Conservation (phyloP, 35 echinoderm and acorn worm species). For the Nesometra sesokonis region DNA sequence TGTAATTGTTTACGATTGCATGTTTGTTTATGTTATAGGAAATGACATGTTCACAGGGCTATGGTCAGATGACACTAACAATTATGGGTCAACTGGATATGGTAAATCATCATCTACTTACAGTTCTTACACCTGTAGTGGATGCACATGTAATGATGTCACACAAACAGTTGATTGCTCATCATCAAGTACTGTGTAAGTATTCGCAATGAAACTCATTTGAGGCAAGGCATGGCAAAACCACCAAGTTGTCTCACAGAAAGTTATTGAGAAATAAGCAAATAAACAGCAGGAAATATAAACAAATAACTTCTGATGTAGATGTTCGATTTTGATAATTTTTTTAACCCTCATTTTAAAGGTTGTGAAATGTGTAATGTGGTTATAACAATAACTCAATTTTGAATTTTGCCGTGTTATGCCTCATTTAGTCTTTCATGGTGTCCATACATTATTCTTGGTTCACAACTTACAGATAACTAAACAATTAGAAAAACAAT, state of each 20-base stretch:
- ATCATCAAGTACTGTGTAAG: constrained; percentile 70
- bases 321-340: too few species aligned
- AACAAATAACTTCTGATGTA: background rate
- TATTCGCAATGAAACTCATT: background rate
- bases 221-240: background rate
- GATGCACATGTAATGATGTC: constrained; percentile 48
- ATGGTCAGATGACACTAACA: constrained; percentile 36
- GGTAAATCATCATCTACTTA: constrained; percentile 42
- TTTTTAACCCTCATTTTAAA: background rate
- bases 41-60: constrained; percentile 70
- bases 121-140: constrained; percentile 16
- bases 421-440: too few species aligned
- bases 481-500: too few species aligned
- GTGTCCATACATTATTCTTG: too few species aligned
- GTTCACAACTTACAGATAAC: too few species aligned
- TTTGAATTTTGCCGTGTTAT: too few species aligned
- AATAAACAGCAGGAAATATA: too few species aligned
- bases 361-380: too few species aligned
- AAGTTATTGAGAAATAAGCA: too few species aligned
- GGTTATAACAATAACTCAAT: too few species aligned
- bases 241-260: background rate
- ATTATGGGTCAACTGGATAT: constrained; percentile 25
- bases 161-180: constrained; percentile 52
- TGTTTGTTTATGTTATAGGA: constrained; percentile 5
- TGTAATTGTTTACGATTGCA: background rate